These are phyloP conservation scores for Lepidochitona cinerea DNA, from an alignment of 2,888 invertebrate species.

Conservation along the genomic window DNA sequence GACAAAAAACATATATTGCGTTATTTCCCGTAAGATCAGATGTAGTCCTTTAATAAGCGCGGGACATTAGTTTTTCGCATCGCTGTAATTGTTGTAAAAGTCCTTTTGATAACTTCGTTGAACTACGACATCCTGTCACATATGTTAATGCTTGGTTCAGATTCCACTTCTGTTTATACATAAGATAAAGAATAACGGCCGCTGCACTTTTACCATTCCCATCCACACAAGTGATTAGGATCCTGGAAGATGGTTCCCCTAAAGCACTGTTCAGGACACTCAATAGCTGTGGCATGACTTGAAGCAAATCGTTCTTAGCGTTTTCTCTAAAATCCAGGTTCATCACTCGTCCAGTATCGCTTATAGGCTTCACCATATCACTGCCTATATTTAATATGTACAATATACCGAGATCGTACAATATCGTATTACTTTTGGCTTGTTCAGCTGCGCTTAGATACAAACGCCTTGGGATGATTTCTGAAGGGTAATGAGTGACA, in stretches of 20 bases:
- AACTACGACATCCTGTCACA: neutral
- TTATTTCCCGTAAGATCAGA: neutral
- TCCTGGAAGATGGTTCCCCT: neutral
- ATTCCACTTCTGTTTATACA: neutral
- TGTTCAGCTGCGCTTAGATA: neutral
- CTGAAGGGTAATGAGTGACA: neutral
- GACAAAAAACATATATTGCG: no score
- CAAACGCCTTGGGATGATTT: neutral
- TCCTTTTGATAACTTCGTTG: neutral
- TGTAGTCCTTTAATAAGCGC: neutral
- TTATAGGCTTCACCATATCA: neutral
- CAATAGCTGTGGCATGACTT: neutral
- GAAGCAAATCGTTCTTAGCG: neutral
- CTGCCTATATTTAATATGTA: neutral
- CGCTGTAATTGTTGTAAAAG: neutral
- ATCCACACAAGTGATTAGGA: neutral
- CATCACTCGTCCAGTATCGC: neutral
- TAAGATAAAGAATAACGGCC: neutral
- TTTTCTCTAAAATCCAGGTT: neutral
- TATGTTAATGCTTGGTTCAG: neutral
- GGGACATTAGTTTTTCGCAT: neutral
- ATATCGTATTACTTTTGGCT: neutral
- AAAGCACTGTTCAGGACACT: neutral
- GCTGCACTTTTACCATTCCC: neutral
- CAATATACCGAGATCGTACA: neutral